Percentiles rank a stretch among this genome's conserved stretches.
phyloP scores from a whole-genome alignment of 2,113 vertebrate species.

The Oenanthe melanoleuca region DNA sequence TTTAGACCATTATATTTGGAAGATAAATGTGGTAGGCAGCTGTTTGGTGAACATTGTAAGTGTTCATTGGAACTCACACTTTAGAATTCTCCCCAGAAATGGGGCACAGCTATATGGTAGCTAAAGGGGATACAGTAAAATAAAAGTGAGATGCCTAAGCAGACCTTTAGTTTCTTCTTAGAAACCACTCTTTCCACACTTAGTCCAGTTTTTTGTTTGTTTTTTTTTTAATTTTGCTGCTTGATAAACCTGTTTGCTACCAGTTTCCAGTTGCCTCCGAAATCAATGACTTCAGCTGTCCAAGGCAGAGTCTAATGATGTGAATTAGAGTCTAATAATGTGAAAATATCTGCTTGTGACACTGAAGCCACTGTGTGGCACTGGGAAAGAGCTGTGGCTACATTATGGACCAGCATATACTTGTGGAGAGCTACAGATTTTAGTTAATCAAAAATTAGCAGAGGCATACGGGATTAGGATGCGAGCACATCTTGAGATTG shows the following conservation, averaged over 20 bases:
- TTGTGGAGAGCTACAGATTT: not conserved
- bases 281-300: not conserved
- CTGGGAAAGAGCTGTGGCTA: not conserved
- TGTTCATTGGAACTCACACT: not conserved
- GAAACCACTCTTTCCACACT: not conserved
- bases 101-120: not conserved
- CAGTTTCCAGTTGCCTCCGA: not conserved
- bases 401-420: accelerated
- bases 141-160: not conserved
- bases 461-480: not conserved
- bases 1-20: not conserved
- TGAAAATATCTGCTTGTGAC: not conserved
- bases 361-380: not conserved
- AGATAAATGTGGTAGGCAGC: not conserved
- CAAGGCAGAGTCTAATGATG: not conserved
- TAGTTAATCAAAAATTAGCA: not conserved
- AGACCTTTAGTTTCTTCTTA: not conserved
- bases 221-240: not conserved
- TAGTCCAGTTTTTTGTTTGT: not conserved
- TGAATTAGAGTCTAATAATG: not conserved
- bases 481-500: not conserved
- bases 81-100: not conserved
- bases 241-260: not conserved
- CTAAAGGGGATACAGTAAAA: accelerated
- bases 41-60: not conserved